A percentile compares a stretch with the other conserved stretches of the same genome.
These are phyloP conservation scores for Mechanitis mazaeus DNA, from an alignment of 2,888 invertebrate species.

Conservation along the genomic window DNA sequence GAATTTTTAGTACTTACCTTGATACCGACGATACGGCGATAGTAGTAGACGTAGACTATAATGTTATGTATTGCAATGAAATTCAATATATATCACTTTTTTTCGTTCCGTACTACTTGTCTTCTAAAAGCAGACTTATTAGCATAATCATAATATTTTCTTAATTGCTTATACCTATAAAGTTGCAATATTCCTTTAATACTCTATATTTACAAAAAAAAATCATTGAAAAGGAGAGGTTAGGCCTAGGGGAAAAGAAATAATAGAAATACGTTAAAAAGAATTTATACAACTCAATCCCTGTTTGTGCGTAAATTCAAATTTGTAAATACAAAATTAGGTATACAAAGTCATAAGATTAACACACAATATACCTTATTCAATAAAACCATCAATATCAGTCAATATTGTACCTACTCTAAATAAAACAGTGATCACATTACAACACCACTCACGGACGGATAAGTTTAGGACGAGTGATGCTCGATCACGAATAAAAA, in stretches of 20 bases:
- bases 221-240: not conserved
- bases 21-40: too few relatives aligned
- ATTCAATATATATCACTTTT: too few relatives aligned
- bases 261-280: not conserved
- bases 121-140: too few relatives aligned
- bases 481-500: slow-evolving; percentile 4
- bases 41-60: too few relatives aligned
- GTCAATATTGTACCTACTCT: slow-evolving; percentile 16
- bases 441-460: slow-evolving; percentile 20
- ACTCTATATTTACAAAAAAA: not conserved
- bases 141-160: too few relatives aligned
- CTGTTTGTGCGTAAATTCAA: slow-evolving; percentile 58
- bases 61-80: too few relatives aligned
- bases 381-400: slow-evolving; percentile 20
- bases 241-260: not conserved
- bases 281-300: slow-evolving; percentile 45
- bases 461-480: slow-evolving; percentile 9
- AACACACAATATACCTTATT: slow-evolving; percentile 26
- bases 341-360: slow-evolving; percentile 36
- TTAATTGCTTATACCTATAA: too few relatives aligned
- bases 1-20: too few relatives aligned
- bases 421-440: slow-evolving; percentile 14
- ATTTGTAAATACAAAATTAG: slow-evolving; percentile 34
- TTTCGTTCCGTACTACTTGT: too few relatives aligned
- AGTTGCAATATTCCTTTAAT: too few relatives aligned